Evolutionary conservation across 1,140 invertebrate genomes (phyloP).

Genomic region (Mylabris phalerata): DNA sequence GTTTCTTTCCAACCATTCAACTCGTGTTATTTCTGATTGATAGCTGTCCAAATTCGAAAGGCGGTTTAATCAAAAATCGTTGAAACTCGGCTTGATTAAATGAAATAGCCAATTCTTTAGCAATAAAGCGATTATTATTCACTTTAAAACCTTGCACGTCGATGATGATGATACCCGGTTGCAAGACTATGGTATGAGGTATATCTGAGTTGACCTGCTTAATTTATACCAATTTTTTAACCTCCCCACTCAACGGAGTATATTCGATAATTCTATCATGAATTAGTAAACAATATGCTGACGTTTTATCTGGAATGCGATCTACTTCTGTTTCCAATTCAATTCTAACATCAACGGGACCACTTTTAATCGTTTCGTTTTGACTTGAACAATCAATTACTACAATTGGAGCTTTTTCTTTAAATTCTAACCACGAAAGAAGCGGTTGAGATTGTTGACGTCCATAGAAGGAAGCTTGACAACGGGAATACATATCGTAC

Average conservation of each 20-base stretch:
- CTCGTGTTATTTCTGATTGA: too few relatives aligned
- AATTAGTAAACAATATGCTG: constrained; percentile 30
- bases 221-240: constrained; percentile 6
- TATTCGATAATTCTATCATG: constrained; percentile 29
- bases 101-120: too few relatives aligned
- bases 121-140: too few relatives aligned
- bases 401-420: constrained; percentile 19
- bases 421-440: constrained; percentile 3
- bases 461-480: constrained; percentile 31
- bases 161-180: too few relatives aligned
- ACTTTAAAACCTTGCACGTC: too few relatives aligned
- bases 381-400: constrained; percentile 32
- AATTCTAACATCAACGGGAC: constrained; percentile 28
- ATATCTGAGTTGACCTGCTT: too few relatives aligned
- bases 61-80: too few relatives aligned
- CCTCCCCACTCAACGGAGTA: constrained; percentile 4
- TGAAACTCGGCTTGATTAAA: too few relatives aligned
- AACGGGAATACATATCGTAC: too few relatives aligned
- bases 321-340: constrained; percentile 25
- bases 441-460: constrained; percentile 7
- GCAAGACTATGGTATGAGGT: too few relatives aligned
- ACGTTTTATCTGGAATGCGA: constrained; percentile 20
- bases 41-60: too few relatives aligned
- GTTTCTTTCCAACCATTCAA: too few relatives aligned
- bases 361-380: constrained; percentile 24